Percentiles rank a stretch among this genome's conserved stretches.
Evolutionary conservation across 2,113 vertebrate genomes (phyloP).

Genomic region (Lasiurus borealis): DNA sequence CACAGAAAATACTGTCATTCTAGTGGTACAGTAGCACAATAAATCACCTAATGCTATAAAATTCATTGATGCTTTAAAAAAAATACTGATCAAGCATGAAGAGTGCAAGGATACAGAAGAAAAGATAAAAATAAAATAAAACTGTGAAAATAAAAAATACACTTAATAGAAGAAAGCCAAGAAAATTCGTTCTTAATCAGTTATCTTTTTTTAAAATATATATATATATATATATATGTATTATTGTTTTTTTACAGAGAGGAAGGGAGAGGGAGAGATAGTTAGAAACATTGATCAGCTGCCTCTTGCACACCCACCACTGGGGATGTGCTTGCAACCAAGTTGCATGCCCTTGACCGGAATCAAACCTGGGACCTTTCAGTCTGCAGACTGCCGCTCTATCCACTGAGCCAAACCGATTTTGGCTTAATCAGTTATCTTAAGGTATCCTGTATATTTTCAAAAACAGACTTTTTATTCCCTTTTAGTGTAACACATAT

Average conservation of each 20-base stretch:
- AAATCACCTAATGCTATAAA: conserved; percentile 18
- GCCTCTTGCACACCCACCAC: too few species aligned
- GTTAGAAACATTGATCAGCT: too few species aligned
- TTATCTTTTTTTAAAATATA: neutral
- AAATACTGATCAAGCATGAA: neutral
- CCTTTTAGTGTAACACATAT: neutral
- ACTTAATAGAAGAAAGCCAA: neutral
- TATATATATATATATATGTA: too few species aligned
- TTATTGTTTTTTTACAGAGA: too few species aligned
- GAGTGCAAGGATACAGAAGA: neutral
- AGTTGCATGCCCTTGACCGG: too few species aligned
- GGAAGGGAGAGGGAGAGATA: too few species aligned
- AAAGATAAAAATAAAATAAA: neutral
- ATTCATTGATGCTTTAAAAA: neutral
- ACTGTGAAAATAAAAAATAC: neutral
- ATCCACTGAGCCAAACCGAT: too few species aligned
- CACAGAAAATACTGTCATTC: conserved; percentile 34
- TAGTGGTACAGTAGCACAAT: conserved; percentile 11
- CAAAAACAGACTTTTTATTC: conserved; percentile 2
- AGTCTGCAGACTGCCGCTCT: too few species aligned
- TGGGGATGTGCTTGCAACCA: too few species aligned
- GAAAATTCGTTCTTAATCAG: neutral
- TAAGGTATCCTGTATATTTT: neutral
- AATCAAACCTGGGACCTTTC: too few species aligned
- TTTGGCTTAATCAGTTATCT: neutral